These are phyloP conservation scores for Gymnothorax javanicus DNA, from an alignment of 2,797 vertebrate genomes.

Conservation along the genomic window DNA sequence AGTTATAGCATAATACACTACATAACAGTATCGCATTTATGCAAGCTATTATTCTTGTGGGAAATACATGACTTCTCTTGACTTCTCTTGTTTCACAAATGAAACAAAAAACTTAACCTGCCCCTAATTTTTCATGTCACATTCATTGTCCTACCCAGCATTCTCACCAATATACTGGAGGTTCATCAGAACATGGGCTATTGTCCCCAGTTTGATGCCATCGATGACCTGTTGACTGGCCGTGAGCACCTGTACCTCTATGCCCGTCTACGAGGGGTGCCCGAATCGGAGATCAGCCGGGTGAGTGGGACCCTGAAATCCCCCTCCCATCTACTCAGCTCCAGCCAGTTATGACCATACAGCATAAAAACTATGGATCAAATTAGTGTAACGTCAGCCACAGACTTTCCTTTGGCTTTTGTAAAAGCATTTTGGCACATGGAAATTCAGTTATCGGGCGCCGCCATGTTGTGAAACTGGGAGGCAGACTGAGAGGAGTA, in stretches of 20 bases:
- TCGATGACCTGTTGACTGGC: constrained; percentile 92
- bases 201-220: constrained; percentile 96
- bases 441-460: too few species aligned
- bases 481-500: too few species aligned
- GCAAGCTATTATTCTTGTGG: background rate
- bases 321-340: background rate
- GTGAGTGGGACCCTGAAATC: constrained; percentile 66
- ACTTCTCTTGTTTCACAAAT: too few species aligned
- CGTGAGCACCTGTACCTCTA: constrained; percentile 92
- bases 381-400: too few species aligned
- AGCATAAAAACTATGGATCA: too few species aligned
- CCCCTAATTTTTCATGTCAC: background rate
- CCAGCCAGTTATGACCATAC: background rate
- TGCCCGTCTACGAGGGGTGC: constrained; percentile 88
- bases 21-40: too few species aligned
- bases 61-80: too few species aligned
- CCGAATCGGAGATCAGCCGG: constrained; percentile 83
- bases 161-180: constrained; percentile 82
- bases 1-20: too few species aligned
- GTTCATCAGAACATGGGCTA: constrained; percentile 98
- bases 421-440: too few species aligned
- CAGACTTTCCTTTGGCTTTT: too few species aligned
- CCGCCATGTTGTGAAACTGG: too few species aligned
- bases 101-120: background rate
- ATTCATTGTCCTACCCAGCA: constrained; percentile 63